Percentiles rank a stretch among this genome's conserved stretches.
Conservation (phyloP, 1,140 invertebrate species). For the Platyura marginata region DNA sequence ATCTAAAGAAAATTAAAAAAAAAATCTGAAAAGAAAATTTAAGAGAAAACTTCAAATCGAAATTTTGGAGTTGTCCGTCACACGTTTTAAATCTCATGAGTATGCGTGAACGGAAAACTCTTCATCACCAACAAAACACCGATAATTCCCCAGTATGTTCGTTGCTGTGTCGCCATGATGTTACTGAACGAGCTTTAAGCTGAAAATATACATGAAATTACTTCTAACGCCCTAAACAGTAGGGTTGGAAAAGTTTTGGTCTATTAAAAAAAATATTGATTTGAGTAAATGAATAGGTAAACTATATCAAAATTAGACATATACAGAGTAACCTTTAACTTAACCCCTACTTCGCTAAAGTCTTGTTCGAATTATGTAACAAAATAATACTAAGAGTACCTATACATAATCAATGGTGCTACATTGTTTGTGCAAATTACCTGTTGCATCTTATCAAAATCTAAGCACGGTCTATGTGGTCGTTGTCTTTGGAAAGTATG, state of each 20-base stretch:
- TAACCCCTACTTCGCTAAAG: too few species aligned
- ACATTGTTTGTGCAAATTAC: conserved; percentile 12
- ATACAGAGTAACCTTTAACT: too few species aligned
- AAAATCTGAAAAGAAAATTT: not conserved
- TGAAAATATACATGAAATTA: too few species aligned
- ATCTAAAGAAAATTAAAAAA: not conserved
- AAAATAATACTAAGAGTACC: too few species aligned
- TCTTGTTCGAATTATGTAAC: too few species aligned
- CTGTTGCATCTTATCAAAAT: conserved; percentile 90
- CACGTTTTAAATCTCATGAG: not conserved
- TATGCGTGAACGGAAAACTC: not conserved
- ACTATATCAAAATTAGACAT: too few species aligned
- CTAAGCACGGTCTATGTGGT: conserved; percentile 68
- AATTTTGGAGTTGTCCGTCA: not conserved
- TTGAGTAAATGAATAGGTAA: too few species aligned
- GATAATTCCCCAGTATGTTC: conserved; percentile 37
- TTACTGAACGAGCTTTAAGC: conserved; percentile 37
- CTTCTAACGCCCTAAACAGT: too few species aligned
- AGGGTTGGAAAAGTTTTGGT: too few species aligned
- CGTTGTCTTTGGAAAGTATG: conserved; percentile 38
- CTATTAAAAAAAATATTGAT: too few species aligned
- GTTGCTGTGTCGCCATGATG: conserved; percentile 33
- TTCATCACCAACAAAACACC: conserved; percentile 39
- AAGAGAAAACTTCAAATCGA: not conserved
- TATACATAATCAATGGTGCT: too few species aligned